phyloP scores from a whole-genome alignment of 2,113 vertebrate species.

The Phyllostomus hastatus region DNA sequence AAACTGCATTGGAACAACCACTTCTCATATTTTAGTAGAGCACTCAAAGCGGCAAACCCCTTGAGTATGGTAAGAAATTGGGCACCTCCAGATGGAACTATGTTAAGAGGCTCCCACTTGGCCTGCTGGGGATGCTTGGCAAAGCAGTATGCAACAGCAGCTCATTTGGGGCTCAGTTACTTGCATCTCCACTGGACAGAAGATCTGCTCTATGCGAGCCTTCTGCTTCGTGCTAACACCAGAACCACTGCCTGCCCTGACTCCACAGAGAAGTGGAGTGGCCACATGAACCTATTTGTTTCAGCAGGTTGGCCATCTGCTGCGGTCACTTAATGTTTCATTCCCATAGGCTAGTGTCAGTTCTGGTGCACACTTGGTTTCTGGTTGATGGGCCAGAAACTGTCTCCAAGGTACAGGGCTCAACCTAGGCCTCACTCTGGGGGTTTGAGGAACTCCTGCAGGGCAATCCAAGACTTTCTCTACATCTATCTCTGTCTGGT shows the following conservation, averaged over 20 bases:
- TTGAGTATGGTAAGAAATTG: not conserved
- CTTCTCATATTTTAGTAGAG: not conserved
- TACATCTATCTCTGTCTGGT: not conserved
- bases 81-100: not conserved
- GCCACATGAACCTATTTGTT: not conserved
- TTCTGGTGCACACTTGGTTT: not conserved
- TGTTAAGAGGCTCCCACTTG: not conserved
- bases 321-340: not conserved
- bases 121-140: not conserved
- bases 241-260: not conserved
- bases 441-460: not conserved
- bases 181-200: not conserved
- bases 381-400: not conserved
- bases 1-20: not conserved
- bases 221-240: not conserved
- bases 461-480: not conserved
- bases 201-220: not conserved
- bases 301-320: not conserved
- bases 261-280: not conserved
- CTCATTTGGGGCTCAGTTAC: not conserved
- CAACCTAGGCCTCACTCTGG: not conserved
- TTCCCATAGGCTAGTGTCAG: not conserved
- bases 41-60: not conserved
- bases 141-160: not conserved
- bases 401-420: not conserved